Conservation (phyloP, 2,113 vertebrate genomes). For the Conger conger region DNA sequence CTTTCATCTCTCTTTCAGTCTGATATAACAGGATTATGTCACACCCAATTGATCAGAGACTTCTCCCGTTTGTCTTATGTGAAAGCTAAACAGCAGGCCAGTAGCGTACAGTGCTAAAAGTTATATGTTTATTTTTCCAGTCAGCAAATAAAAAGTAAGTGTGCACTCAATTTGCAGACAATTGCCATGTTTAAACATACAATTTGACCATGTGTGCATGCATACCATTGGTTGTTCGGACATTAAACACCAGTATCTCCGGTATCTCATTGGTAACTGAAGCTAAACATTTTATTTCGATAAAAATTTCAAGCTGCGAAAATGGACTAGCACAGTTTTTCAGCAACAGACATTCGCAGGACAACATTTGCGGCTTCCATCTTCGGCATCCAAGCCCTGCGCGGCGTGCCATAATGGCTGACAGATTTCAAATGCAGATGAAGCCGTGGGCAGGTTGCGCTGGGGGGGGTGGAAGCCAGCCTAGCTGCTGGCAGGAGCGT, state of each 20-base stretch:
- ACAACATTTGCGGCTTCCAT: neutral
- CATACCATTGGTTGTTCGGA: too few species aligned
- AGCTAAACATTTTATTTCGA: too few species aligned
- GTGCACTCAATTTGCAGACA: too few species aligned
- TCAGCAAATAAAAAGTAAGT: too few species aligned
- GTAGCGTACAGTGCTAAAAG: too few species aligned
- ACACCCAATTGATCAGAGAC: slow-evolving; percentile 37
- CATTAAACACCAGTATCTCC: too few species aligned
- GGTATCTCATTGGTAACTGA: too few species aligned
- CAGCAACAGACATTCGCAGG: neutral
- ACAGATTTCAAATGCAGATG: slow-evolving; percentile 32
- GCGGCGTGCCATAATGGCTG: neutral
- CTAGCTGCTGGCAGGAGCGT: neutral
- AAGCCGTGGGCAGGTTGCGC: slow-evolving; percentile 16
- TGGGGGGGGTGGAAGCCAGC: slow-evolving; percentile 11
- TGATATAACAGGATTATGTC: slow-evolving; percentile 48
- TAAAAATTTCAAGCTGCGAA: neutral
- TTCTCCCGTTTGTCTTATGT: slow-evolving; percentile 24
- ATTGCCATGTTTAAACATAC: too few species aligned
- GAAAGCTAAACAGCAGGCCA: neutral
- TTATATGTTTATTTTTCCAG: too few species aligned
- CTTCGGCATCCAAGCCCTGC: slow-evolving; percentile 15
- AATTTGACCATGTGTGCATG: too few species aligned
- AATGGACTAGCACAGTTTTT: neutral
- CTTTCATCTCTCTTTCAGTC: slow-evolving; percentile 40